Evolutionary conservation across 2,113 vertebrate species (phyloP).

Genomic region (Ciconia maguari): DNA sequence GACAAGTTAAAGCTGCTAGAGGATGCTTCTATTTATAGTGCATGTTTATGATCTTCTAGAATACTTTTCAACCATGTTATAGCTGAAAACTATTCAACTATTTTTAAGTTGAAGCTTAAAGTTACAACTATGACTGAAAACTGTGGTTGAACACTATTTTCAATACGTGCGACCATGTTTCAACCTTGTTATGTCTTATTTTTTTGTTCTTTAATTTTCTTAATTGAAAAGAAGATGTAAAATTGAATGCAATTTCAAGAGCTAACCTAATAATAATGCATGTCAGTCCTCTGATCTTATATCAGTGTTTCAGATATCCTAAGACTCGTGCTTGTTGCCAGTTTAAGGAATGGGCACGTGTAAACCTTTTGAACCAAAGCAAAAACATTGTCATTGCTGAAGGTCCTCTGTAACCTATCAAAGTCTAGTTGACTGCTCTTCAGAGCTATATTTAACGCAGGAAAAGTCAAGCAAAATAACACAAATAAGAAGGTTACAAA

Average conservation of each 20-base stretch:
- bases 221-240: background rate
- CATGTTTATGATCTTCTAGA: background rate
- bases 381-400: background rate
- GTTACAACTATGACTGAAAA: background rate
- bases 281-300: background rate
- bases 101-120: background rate
- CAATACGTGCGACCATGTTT: background rate
- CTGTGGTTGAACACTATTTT: background rate
- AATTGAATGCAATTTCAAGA: background rate
- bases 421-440: background rate
- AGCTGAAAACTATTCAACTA: background rate
- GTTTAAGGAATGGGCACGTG: fast-evolving
- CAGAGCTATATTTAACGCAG: background rate
- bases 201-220: background rate
- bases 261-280: background rate
- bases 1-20: background rate
- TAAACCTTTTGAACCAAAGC: background rate
- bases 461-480: background rate
- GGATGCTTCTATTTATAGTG: background rate
- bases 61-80: background rate
- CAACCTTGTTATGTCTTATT: background rate
- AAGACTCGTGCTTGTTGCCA: background rate
- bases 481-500: background rate
- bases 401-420: background rate
- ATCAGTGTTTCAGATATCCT: background rate